phyloP scores from a whole-genome alignment of 2,113 vertebrate species.

The Equus przewalskii region DNA sequence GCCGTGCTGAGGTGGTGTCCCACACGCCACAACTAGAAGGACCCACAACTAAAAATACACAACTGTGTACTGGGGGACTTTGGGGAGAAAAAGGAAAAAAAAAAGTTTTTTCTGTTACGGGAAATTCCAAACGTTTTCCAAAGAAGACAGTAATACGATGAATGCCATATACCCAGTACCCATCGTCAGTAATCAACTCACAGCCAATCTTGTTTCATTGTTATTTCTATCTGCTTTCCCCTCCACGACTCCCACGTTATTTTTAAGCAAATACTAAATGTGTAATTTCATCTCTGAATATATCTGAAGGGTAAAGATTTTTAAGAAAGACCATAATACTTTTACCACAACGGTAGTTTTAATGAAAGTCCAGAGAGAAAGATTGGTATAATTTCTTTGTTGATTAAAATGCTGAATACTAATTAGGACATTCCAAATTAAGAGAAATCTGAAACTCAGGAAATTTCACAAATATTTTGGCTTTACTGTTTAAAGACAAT shows the following conservation, averaged over 20 bases:
- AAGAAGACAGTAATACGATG: not conserved
- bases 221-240: not conserved
- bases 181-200: not conserved
- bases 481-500: not conserved
- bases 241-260: not conserved
- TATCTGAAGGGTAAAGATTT: not conserved
- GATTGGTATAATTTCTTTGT: not conserved
- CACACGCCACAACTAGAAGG: too few relatives aligned
- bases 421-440: not conserved
- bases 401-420: not conserved
- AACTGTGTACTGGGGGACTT: too few relatives aligned
- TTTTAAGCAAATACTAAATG: conserved; percentile 37
- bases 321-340: not conserved
- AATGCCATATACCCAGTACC: not conserved
- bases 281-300: not conserved
- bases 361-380: not conserved
- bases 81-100: too few relatives aligned
- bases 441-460: not conserved
- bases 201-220: not conserved
- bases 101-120: not conserved
- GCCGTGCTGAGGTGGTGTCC: too few relatives aligned
- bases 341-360: not conserved
- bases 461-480: not conserved
- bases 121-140: not conserved
- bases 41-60: too few relatives aligned